Conservation (phyloP, 2,888 invertebrate genomes). For the Stenoptilia bipunctidactyla region DNA sequence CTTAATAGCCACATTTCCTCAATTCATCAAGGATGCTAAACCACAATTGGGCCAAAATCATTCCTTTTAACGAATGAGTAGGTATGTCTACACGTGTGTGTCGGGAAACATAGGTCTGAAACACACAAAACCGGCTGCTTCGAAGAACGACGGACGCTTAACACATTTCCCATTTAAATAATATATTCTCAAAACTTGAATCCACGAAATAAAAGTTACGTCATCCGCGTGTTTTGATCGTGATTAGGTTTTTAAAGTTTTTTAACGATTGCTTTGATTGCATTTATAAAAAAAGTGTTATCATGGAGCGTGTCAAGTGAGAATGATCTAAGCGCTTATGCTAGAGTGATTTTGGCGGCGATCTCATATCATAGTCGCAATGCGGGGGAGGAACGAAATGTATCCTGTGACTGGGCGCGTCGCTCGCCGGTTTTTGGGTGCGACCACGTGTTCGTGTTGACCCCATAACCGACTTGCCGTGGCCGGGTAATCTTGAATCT, state of each 20-base stretch:
- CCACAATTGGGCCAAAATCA: too few relatives aligned
- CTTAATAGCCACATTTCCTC: too few relatives aligned
- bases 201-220: conserved; percentile 34
- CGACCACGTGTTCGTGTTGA: conserved; percentile 53
- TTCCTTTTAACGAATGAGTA: too few relatives aligned
- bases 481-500: conserved; percentile 41
- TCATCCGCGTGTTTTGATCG: conserved; percentile 21
- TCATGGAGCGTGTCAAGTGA: too few relatives aligned
- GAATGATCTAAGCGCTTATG: not conserved
- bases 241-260: conserved; percentile 10
- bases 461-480: conserved; percentile 57
- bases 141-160: conserved; percentile 22
- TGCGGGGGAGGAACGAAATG: conserved; percentile 54
- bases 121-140: conserved; percentile 16
- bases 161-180: conserved; percentile 22
- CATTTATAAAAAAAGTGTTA: too few relatives aligned
- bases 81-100: not conserved
- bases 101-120: not conserved
- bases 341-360: not conserved
- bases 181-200: too few relatives aligned
- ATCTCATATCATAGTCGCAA: conserved; percentile 39
- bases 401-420: conserved; percentile 23
- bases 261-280: conserved; percentile 9
- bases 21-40: too few relatives aligned
- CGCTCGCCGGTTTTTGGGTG: conserved; percentile 43